Evolutionary conservation across 2,797 vertebrate genomes (phyloP).

Genomic region (Phalloptychus januarius): DNA sequence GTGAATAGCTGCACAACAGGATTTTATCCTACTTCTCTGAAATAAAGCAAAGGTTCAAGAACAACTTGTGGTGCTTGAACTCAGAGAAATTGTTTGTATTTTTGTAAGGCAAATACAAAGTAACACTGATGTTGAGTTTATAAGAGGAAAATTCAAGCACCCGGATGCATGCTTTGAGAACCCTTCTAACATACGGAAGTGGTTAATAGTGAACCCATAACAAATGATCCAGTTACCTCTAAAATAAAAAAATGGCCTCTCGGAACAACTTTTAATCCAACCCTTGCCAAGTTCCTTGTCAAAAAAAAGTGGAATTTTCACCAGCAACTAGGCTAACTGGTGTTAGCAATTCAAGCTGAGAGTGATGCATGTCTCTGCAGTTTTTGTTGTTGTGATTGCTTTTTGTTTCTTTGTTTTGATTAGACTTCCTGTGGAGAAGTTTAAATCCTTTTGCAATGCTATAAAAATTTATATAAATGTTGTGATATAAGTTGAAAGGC

Average conservation of each 20-base stretch:
- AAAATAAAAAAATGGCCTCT: not conserved
- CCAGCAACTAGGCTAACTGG: not conserved
- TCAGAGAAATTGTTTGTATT: not conserved
- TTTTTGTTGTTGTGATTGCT: not conserved
- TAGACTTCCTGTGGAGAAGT: not conserved
- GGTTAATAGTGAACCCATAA: not conserved
- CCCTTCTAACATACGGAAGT: not conserved
- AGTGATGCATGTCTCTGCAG: not conserved
- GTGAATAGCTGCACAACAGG: not conserved
- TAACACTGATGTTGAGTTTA: not conserved
- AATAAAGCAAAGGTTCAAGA: not conserved
- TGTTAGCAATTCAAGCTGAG: not conserved
- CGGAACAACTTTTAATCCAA: not conserved
- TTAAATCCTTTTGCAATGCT: not conserved
- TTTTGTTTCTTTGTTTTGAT: not conserved
- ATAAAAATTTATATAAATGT: not conserved
- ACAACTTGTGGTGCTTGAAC: not conserved
- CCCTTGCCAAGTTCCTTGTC: not conserved
- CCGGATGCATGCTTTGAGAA: not conserved
- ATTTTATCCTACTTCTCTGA: not conserved
- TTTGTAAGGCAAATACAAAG: not conserved
- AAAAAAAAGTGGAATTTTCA: not conserved
- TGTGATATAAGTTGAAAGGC: not conserved
- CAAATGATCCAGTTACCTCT: not conserved
- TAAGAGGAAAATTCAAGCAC: not conserved